Evolutionary conservation across 2,888 invertebrate species (phyloP), one percentile per base, ranked within the genome.

Genomic region (Eupithecia vulgata): DNA sequence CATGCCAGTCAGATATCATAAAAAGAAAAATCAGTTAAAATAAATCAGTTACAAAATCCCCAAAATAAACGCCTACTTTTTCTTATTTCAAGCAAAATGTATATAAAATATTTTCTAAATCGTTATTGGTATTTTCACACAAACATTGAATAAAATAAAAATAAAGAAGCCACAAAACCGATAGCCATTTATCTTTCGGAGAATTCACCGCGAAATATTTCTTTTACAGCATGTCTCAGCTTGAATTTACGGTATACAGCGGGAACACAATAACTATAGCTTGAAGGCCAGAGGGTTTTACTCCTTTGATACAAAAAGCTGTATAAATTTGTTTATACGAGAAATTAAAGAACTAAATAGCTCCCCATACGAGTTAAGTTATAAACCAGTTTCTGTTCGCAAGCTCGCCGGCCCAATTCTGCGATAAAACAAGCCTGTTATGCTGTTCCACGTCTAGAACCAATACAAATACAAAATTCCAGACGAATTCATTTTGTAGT

Each of bases 191-290:
- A 70, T 73, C 67, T 73, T 61, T 17, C 48, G 40, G 34, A 68
- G 73, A 77, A 78, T 74, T 72, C 71, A 21, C 76, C 59, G 45
- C 68, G 71, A 76, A 75, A 76, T 76, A 77, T 75, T 71, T 76
- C 77, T 80, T 77, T 79, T 67, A 80, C 76, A 75, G 78, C 75
- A 72, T 76, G 78, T 78, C 73, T 70, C 67, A 68, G 72, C 69
- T 75, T 66, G 67, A 80, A 77, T 80, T 80, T 81, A 77, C 76
- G 79, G 73, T 78, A 64, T 67, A 69, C 73, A 71, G 68, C 37
- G 57, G 69, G 72, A 75, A 77, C 75, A 77, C 77, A 80, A 74
- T 73, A 73, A 71, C 71, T 74, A 71, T 69, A 69, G 74, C 69
- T 67, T 69, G 45, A 52, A 42, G 21, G 1, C 35, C 45, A 5